Conservation (phyloP, 2,888 invertebrate species). For the Thereva nobilitata region DNA sequence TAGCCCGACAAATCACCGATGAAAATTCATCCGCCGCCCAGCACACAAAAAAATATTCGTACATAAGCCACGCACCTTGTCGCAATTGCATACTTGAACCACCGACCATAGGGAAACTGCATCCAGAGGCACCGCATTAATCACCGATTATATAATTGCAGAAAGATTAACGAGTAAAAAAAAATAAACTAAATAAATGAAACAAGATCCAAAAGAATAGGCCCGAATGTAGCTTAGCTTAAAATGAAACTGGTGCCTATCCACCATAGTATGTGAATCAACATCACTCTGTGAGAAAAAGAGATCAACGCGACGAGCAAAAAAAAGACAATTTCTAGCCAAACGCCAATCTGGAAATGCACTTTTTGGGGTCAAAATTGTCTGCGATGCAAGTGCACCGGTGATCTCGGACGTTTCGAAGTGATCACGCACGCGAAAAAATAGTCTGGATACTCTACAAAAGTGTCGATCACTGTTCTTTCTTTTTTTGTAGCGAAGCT, state of each 20-base stretch:
- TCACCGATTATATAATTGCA: slow-evolving; percentile 23
- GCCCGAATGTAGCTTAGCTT: no score
- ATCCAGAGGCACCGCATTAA: slow-evolving; percentile 2
- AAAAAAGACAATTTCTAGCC: neutral
- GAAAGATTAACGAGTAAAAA: no score
- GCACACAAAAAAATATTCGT: no score
- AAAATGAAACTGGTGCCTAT: no score
- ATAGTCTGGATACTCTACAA: slow-evolving; percentile 26
- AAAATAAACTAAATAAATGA: no score
- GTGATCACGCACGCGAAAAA: neutral
- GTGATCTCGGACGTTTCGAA: slow-evolving; percentile 16
- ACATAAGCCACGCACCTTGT: no score
- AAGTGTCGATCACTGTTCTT: slow-evolving; percentile 34
- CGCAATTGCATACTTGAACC: no score
- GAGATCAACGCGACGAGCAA: neutral
- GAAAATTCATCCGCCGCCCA: no score
- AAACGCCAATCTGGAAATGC: slow-evolving; percentile 22
- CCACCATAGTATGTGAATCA: no score
- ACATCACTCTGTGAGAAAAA: no score
- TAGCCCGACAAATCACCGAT: no score
- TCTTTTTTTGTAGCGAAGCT: neutral
- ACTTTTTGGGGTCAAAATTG: slow-evolving; percentile 30
- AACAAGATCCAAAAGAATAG: no score
- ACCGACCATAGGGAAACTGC: slow-evolving; percentile 2
- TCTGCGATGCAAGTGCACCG: neutral